Evolutionary conservation across 2,888 invertebrate species (phyloP).

Genomic region (Euplagia quadripunctaria): DNA sequence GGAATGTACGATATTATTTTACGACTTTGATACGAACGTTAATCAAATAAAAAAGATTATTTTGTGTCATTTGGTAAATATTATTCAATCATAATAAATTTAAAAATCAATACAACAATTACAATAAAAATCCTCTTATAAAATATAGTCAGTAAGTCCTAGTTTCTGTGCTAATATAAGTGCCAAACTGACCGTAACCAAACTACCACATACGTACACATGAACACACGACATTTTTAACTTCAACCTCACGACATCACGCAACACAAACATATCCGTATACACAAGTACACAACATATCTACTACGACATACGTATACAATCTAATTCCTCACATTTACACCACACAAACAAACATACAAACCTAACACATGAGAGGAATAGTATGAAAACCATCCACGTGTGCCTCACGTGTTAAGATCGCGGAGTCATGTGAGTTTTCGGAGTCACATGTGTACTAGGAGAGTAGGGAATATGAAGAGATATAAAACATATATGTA

Average conservation of each 20-base stretch:
- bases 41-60: background rate
- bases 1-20: no score
- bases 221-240: conserved; percentile 16
- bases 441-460: conserved; percentile 82
- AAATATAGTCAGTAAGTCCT: background rate
- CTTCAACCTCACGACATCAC: conserved; percentile 30
- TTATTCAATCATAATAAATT: no score
- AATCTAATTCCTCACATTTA: conserved; percentile 35
- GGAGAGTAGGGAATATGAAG: conserved; percentile 65
- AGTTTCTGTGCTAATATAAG: background rate
- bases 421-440: conserved; percentile 81
- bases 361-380: conserved; percentile 42
- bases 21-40: background rate
- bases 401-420: conserved; percentile 64
- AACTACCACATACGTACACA: conserved; percentile 22
- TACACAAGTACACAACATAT: conserved; percentile 34
- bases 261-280: conserved; percentile 29
- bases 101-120: background rate
- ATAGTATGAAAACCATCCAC: conserved; percentile 46
- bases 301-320: conserved; percentile 36
- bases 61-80: background rate
- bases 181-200: background rate
- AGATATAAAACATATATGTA: conserved; percentile 64
- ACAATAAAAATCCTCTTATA: background rate
- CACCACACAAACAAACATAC: conserved; percentile 50